phyloP scores from a whole-genome alignment of 2,797 vertebrate genomes.

The Molothrus ater region DNA sequence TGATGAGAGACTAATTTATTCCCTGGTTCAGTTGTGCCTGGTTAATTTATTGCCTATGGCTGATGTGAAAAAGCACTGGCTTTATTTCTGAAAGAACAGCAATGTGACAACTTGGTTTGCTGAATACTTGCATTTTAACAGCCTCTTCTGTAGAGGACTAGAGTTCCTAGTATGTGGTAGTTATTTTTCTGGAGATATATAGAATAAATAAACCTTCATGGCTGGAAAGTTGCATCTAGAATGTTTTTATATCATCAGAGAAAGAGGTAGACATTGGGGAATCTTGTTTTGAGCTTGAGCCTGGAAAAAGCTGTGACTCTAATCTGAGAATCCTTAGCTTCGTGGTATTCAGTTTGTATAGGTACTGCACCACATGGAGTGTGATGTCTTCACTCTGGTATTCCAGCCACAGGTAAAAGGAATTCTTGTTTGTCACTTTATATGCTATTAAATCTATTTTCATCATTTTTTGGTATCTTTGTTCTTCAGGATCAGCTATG shows the following conservation, averaged over 20 bases:
- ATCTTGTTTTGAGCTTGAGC: background rate
- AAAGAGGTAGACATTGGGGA: background rate
- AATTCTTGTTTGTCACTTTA: background rate
- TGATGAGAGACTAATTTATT: conserved; percentile 36
- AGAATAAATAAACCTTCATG: background rate
- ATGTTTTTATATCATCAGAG: background rate
- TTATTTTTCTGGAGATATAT: background rate
- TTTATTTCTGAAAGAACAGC: background rate
- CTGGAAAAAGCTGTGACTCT: background rate
- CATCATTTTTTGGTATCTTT: background rate
- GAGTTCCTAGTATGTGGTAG: background rate
- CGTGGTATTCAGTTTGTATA: background rate
- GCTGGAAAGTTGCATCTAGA: background rate
- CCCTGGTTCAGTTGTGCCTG: background rate
- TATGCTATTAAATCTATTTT: background rate
- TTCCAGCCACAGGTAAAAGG: background rate
- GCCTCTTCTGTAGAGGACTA: background rate
- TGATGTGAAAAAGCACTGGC: conserved; percentile 5
- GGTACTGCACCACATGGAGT: background rate
- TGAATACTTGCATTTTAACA: background rate
- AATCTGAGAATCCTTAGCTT: background rate
- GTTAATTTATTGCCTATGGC: background rate
- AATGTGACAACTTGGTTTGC: background rate
- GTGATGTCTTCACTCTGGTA: background rate
- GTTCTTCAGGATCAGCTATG: background rate